Percentiles rank a stretch among this genome's conserved stretches.
These are phyloP conservation scores for Onychostoma macrolepis DNA, from an alignment of 2,113 vertebrate species.

Conservation along the genomic window DNA sequence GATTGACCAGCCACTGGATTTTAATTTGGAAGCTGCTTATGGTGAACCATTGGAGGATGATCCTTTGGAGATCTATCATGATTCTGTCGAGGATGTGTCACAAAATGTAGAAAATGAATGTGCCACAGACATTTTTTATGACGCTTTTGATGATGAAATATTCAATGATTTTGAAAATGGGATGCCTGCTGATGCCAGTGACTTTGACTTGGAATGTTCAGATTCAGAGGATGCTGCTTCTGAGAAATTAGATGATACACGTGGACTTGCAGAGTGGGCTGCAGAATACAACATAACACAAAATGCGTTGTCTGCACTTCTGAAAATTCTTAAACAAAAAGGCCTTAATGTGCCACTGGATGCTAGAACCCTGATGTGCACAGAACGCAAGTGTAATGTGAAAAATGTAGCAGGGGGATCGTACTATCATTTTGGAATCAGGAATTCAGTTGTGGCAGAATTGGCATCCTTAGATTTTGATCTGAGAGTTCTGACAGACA, in stretches of 20 bases:
- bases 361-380: too few relatives aligned
- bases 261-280: slow-evolving; percentile 34
- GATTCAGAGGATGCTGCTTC: slow-evolving; percentile 6
- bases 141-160: background rate
- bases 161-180: background rate
- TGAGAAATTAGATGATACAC: background rate
- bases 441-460: too few relatives aligned
- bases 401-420: too few relatives aligned
- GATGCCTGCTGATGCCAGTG: background rate
- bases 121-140: slow-evolving; percentile 16
- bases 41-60: background rate
- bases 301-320: slow-evolving; percentile 18
- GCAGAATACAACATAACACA: slow-evolving; percentile 30
- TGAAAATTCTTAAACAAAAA: slow-evolving; percentile 28
- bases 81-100: slow-evolving; percentile 1
- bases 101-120: background rate
- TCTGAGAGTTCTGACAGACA: too few relatives aligned
- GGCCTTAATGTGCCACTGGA: slow-evolving; percentile 9
- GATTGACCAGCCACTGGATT: background rate
- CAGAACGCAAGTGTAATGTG: too few relatives aligned
- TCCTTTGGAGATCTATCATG: background rate
- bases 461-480: too few relatives aligned
- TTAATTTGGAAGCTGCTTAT: background rate
- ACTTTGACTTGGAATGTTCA: background rate
- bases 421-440: too few relatives aligned